These are phyloP conservation scores for Ailuropoda melanoleuca DNA, from an alignment of 2,113 vertebrate species.

Conservation along the genomic window DNA sequence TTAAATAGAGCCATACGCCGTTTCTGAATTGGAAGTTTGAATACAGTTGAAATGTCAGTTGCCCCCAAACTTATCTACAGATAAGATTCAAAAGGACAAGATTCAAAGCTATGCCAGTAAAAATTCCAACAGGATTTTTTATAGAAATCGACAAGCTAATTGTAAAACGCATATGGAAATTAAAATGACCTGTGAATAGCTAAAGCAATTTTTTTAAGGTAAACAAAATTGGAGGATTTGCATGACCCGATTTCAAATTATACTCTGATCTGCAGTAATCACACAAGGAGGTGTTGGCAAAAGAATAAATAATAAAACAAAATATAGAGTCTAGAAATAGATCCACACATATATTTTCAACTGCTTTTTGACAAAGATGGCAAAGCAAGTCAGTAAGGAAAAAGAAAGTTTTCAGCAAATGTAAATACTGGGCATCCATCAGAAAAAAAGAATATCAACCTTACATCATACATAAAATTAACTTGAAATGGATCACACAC, in stretches of 20 bases:
- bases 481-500: not conserved
- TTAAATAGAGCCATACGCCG: not conserved
- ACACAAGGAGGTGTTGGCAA: not conserved
- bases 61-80: not conserved
- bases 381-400: not conserved
- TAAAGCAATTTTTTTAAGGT: not conserved
- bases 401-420: not conserved
- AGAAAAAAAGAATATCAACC: not conserved
- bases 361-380: not conserved
- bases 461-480: not conserved
- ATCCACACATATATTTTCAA: not conserved
- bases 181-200: not conserved
- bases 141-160: not conserved
- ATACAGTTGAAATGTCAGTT: not conserved
- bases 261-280: not conserved
- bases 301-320: not conserved
- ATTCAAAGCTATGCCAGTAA: not conserved
- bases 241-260: not conserved
- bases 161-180: conserved; percentile 8
- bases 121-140: not conserved
- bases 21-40: not conserved
- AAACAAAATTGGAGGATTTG: not conserved
- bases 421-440: not conserved
- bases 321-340: not conserved
- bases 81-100: too few species aligned